Evolutionary conservation across 1,140 invertebrate genomes (phyloP), one percentile per base, ranked within the genome.

Genomic region (Marisa cornuarietis): DNA sequence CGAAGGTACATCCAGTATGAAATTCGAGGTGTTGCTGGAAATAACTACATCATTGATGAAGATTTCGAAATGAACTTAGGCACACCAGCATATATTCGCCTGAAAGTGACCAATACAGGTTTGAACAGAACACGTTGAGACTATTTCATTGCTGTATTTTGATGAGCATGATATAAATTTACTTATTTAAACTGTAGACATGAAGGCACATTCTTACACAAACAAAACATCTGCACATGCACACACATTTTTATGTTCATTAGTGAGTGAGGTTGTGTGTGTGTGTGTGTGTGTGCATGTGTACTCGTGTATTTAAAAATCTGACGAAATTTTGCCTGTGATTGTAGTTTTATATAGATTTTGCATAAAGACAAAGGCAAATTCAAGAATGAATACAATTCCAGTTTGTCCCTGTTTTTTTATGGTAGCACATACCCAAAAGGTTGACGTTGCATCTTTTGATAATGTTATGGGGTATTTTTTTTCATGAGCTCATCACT

Each of bases 61-160:
- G 82, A 86, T 58, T 75, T 85, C 24, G 82, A 84, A 58, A 73
- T 85, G 61, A 71, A 81, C 31, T 72, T 79, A 54, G 86, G 85
- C 22, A 63, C 83, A 26, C 84, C 85, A 16, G 82, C 83, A 18
- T 87, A 84, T 85, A 82, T 85, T 76, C 71, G 85, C 51, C 66
- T 87, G 9, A 65, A 83, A 58, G 80, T 81, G n/a, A 80, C 81
- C 31, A 86, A 87, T 71, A 83, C 84, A 52, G 86, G 86, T 87
- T 82, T 68, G 52, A n/a, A 14, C 54, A 58, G 8, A 42, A 42
- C 31, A 42, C 31, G 2, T 42, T 2, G 31, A 6, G 6, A 58
- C 54, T 58, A 18, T 18, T 14, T 11, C 54, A 58, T 58, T 58
- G 54, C 16, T 58, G 61, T 4, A 42, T 14, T 20, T 22, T 26